Evolutionary conservation across 2,113 vertebrate species (phyloP).

Genomic region (Turnix velox): DNA sequence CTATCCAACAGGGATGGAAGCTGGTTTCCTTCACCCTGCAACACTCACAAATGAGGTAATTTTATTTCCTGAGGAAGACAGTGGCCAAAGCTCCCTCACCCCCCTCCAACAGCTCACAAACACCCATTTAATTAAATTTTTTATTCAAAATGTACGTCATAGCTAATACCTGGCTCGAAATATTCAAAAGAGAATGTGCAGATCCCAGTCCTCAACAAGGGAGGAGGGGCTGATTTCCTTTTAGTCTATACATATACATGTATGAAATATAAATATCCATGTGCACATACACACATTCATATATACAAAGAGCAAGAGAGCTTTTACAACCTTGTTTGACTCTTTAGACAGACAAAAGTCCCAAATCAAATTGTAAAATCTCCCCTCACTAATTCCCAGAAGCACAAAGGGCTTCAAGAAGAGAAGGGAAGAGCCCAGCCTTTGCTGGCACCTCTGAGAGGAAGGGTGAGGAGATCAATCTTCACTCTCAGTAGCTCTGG

Average conservation of each 20-base stretch:
- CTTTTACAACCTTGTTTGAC: background rate
- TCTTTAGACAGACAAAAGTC: background rate
- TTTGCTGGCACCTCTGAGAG: background rate
- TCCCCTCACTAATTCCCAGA: background rate
- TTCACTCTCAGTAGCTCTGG: background rate
- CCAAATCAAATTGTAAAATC: background rate
- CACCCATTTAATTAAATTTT: conserved; percentile 3
- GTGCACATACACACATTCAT: background rate
- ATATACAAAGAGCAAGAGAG: background rate
- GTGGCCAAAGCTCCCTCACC: conserved; percentile 20
- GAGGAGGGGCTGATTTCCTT: background rate
- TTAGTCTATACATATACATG: background rate
- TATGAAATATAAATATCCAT: background rate
- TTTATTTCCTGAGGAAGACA: conserved; percentile 1
- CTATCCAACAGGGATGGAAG: background rate
- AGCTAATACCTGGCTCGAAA: background rate
- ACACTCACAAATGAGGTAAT: background rate
- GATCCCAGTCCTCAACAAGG: background rate
- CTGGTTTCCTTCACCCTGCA: background rate
- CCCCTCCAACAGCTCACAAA: background rate
- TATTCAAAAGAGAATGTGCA: background rate
- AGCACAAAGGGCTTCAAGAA: background rate
- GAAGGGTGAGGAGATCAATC: background rate
- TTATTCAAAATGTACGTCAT: background rate
- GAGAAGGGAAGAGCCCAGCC: background rate